Percentiles rank a stretch among this genome's conserved stretches.
Evolutionary conservation across 2,797 vertebrate genomes (phyloP).

Genomic region (Helarctos malayanus): DNA sequence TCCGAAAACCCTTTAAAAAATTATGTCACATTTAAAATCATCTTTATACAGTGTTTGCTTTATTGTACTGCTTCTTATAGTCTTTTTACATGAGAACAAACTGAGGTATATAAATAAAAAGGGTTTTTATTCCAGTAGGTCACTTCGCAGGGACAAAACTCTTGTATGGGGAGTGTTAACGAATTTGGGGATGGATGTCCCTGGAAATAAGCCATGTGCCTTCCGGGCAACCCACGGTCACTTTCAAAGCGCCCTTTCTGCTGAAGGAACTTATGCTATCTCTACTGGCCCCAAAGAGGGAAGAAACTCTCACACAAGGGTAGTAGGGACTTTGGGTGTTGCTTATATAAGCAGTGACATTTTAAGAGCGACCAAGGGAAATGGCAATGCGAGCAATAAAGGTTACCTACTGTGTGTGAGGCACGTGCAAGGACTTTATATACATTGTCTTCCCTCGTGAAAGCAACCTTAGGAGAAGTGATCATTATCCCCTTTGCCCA

Average conservation of each 20-base stretch:
- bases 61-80: background rate
- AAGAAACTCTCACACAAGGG: background rate
- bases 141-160: background rate
- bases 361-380: background rate
- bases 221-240: background rate
- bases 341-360: background rate
- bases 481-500: background rate
- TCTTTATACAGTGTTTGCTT: background rate
- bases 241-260: background rate
- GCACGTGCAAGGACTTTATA: background rate
- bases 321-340: background rate
- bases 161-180: background rate
- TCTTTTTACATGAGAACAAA: slow-evolving; percentile 28
- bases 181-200: background rate
- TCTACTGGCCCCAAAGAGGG: background rate
- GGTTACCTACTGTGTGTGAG: background rate
- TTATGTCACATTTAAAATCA: slow-evolving; percentile 41
- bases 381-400: background rate
- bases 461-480: background rate
- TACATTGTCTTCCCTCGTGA: background rate
- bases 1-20: slow-evolving; percentile 3
- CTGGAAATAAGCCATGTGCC: background rate
- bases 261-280: background rate
- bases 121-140: slow-evolving; percentile 34
- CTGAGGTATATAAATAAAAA: background rate